Conservation (phyloP, 2,888 invertebrate genomes). For the Pilophorus perplexus region DNA sequence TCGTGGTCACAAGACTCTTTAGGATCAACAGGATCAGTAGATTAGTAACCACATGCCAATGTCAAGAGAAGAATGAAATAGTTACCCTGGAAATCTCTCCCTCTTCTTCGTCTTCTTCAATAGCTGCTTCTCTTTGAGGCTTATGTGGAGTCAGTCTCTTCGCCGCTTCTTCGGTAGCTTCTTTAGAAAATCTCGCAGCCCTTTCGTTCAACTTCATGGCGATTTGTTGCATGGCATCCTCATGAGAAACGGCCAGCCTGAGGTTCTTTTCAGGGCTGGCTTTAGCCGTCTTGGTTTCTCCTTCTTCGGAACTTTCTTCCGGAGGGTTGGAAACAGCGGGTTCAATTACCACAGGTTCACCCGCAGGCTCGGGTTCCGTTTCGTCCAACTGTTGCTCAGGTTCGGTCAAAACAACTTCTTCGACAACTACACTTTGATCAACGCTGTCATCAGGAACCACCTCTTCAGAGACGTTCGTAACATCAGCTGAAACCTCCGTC, state of each 20-base stretch:
- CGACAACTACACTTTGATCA: neutral
- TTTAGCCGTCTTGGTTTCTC: slow-evolving; percentile 25
- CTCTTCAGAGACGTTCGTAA: slow-evolving; percentile 16
- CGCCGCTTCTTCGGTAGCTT: slow-evolving; percentile 17
- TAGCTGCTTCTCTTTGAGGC: neutral
- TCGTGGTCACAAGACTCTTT: too few relatives aligned
- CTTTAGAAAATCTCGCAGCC: slow-evolving; percentile 40
- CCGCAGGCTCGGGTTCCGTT: neutral
- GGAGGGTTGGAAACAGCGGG: too few relatives aligned
- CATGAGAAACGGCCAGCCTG: slow-evolving; percentile 26
- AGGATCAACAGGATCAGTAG: too few relatives aligned
- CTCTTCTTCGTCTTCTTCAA: slow-evolving; percentile 36
- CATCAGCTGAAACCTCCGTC: neutral
- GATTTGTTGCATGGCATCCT: slow-evolving; percentile 38
- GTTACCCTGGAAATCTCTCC: slow-evolving; percentile 37
- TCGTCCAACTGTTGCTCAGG: neutral
- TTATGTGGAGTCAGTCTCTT: neutral
- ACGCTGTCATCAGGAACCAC: neutral
- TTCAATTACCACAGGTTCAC: neutral
- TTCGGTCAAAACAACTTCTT: neutral
- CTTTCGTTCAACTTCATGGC: slow-evolving; percentile 42
- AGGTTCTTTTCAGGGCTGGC: neutral
- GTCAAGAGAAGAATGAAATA: neutral
- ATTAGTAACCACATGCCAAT: too few relatives aligned
- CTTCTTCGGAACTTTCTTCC: slow-evolving; percentile 35